These are phyloP conservation scores for Pogonomyrmex barbatus DNA, from an alignment of 1,140 invertebrate genomes.

Conservation along the genomic window DNA sequence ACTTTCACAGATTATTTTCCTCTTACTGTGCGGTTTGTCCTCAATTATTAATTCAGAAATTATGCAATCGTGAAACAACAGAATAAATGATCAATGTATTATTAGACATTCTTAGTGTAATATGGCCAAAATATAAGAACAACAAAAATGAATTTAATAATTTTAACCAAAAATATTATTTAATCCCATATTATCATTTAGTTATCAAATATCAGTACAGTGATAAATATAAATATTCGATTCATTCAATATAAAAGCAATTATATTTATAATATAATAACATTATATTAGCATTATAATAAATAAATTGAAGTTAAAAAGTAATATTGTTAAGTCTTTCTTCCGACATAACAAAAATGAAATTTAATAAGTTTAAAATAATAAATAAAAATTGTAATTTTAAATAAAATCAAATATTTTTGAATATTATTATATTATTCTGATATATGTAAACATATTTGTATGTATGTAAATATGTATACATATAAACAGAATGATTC, in stretches of 20 bases:
- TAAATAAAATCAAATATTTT: too few species aligned
- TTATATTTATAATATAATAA: constrained; percentile 16
- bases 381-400: too few species aligned
- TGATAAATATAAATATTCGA: background rate
- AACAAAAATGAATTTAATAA: background rate
- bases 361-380: too few species aligned
- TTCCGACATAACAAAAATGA: too few species aligned
- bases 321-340: background rate
- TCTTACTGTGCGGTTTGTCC: constrained; percentile 1
- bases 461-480: too few species aligned
- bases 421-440: too few species aligned
- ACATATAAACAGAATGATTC: too few species aligned
- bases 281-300: constrained; percentile 9
- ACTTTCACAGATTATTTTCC: background rate
- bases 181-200: background rate
- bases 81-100: constrained; percentile 39
- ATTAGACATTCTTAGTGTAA: constrained; percentile 30
- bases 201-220: background rate
- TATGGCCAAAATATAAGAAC: background rate
- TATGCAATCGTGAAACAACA: constrained; percentile 33
- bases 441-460: too few species aligned
- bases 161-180: constrained; percentile 16
- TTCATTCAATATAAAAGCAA: background rate
- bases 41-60: constrained; percentile 49
- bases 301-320: background rate